These are phyloP conservation scores for Hoplodrina ambigua DNA, from an alignment of 2,888 invertebrate genomes.

Conservation along the genomic window DNA sequence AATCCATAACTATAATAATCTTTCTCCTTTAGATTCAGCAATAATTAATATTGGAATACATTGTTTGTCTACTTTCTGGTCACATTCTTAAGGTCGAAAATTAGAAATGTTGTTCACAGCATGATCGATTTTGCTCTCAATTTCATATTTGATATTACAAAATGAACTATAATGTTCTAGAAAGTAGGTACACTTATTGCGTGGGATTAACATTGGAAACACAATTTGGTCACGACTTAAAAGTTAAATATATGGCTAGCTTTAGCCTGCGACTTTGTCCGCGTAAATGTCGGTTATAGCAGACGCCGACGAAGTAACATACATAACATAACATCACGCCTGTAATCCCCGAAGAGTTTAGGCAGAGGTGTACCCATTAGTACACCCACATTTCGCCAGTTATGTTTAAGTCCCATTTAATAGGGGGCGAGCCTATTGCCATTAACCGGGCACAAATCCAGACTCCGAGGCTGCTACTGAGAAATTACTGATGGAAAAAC, in stretches of 20 bases:
- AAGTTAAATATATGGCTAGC: conserved; percentile 51
- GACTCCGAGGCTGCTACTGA: too few species aligned
- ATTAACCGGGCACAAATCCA: too few species aligned
- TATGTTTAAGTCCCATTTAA: too few species aligned
- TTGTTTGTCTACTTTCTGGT: conserved; percentile 34
- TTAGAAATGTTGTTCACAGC: conserved; percentile 42
- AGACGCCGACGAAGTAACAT: too few species aligned
- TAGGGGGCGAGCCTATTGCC: too few species aligned
- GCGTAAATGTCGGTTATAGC: too few species aligned
- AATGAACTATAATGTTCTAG: conserved; percentile 60
- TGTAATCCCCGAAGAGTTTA: too few species aligned
- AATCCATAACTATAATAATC: neutral
- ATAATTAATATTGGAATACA: conserved; percentile 8
- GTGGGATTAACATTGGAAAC: conserved; percentile 65
- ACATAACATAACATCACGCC: too few species aligned
- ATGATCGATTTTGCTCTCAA: conserved; percentile 52
- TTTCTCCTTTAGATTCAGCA: conserved; percentile 2
- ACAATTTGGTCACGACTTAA: conserved; percentile 64
- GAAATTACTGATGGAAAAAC: too few species aligned
- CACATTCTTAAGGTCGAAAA: conserved; percentile 28
- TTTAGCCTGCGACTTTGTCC: too few species aligned
- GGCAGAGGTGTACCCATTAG: too few species aligned
- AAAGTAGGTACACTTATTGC: conserved; percentile 61
- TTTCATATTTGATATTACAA: conserved; percentile 60
- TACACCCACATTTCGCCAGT: too few species aligned